Evolutionary conservation across 2,797 vertebrate genomes (phyloP).

Genomic region (Pelochelys cantorii): DNA sequence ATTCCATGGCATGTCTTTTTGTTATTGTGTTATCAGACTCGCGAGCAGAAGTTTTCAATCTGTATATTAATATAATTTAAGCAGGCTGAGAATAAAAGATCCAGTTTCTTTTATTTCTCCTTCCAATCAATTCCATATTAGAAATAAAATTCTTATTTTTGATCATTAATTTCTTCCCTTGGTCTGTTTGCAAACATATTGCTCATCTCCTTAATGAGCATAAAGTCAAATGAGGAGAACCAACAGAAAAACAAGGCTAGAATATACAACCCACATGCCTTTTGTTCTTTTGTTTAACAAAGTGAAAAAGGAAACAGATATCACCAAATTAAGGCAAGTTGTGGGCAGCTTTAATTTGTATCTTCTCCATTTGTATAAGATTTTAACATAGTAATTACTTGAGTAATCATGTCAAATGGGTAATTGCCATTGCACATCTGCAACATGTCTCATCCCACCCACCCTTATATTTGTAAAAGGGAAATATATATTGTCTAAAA

Average conservation of each 20-base stretch:
- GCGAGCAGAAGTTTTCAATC: neutral
- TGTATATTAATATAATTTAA: neutral
- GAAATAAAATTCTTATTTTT: neutral
- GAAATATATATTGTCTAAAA: neutral
- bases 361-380: conserved; percentile 57
- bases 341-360: conserved; percentile 58
- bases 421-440: conserved; percentile 71
- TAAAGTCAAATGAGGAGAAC: neutral
- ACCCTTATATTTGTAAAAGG: conserved; percentile 54
- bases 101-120: neutral
- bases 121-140: neutral
- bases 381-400: conserved; percentile 73
- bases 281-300: neutral
- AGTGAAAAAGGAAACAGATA: neutral
- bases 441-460: conserved; percentile 52
- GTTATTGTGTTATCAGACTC: neutral
- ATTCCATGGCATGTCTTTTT: neutral
- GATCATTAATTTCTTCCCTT: neutral
- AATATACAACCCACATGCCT: neutral
- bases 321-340: conserved; percentile 22
- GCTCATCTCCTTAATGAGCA: neutral
- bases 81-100: neutral
- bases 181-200: neutral
- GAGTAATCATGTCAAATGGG: conserved; percentile 61
- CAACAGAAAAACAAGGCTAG: neutral